These are phyloP conservation scores for Andricus grossulariae DNA, from an alignment of 1,140 invertebrate species.

Conservation along the genomic window DNA sequence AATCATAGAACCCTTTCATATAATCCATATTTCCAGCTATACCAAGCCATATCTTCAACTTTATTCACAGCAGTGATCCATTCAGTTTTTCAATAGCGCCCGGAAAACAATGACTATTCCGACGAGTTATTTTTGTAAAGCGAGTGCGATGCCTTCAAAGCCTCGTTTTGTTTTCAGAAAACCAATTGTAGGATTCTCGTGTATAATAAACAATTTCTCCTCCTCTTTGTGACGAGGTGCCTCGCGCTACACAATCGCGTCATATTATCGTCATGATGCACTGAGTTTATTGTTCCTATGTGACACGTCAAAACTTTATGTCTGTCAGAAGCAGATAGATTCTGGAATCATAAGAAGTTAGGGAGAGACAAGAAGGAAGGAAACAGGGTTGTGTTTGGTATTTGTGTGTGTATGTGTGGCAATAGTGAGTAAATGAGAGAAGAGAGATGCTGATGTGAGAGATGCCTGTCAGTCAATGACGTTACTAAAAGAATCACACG, in stretches of 20 bases:
- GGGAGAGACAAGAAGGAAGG: constrained; percentile 33
- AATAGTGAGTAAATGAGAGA: constrained; percentile 33
- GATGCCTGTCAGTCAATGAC: not conserved
- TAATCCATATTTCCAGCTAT: too few species aligned
- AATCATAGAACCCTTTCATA: too few species aligned
- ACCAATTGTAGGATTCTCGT: constrained; percentile 17
- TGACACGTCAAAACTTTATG: constrained; percentile 48
- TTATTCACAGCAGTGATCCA: too few species aligned
- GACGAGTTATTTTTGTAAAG: not conserved
- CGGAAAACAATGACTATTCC: not conserved
- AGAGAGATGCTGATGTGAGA: not conserved
- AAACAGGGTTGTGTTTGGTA: not conserved
- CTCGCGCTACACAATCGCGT: constrained; percentile 31
- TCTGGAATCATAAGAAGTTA: constrained; percentile 34
- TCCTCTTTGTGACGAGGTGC: not conserved
- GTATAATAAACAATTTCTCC: constrained; percentile 23
- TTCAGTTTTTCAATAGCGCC: too few species aligned
- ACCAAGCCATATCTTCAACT: too few species aligned
- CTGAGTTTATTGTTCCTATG: constrained; percentile 41
- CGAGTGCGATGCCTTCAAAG: not conserved
- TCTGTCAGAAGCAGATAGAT: constrained; percentile 32
- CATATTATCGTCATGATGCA: constrained; percentile 42
- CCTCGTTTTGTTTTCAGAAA: constrained; percentile 7
- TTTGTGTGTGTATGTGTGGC: constrained; percentile 1
- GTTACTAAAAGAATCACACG: too few species aligned